phyloP scores from a whole-genome alignment of 2,113 vertebrate species.

The Nycticryphes semicollaris region DNA sequence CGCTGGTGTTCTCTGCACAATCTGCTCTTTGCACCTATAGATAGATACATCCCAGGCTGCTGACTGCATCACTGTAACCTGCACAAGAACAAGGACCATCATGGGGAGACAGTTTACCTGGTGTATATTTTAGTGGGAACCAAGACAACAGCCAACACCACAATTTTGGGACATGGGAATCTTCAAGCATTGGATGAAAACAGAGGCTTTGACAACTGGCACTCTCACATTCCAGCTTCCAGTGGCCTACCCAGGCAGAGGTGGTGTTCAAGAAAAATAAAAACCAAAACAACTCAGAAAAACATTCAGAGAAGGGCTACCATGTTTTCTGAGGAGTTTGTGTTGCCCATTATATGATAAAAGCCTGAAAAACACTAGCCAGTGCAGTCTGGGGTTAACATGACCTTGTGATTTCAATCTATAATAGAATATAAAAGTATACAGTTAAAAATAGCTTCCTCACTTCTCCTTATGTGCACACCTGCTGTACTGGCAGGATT shows the following conservation, averaged over 20 bases:
- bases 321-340: neutral
- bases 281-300: neutral
- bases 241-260: accelerated
- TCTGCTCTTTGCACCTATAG: neutral
- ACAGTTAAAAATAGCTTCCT: conserved; percentile 2
- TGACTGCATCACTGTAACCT: neutral
- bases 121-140: neutral
- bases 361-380: neutral
- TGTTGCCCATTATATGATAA: neutral
- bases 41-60: neutral
- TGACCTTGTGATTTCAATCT: conserved; percentile 27
- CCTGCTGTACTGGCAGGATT: neutral
- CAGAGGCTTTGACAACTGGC: neutral
- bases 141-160: neutral
- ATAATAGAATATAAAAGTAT: neutral
- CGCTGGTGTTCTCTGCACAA: neutral
- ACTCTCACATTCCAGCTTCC: neutral
- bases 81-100: accelerated
- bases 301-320: neutral
- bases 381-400: neutral
- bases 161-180: neutral
- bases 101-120: neutral
- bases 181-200: accelerated
- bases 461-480: neutral
- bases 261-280: neutral